Percentiles rank a stretch among this genome's conserved stretches.
Conservation (phyloP, 2,888 invertebrate genomes). For the Dryobotodes eremita region DNA sequence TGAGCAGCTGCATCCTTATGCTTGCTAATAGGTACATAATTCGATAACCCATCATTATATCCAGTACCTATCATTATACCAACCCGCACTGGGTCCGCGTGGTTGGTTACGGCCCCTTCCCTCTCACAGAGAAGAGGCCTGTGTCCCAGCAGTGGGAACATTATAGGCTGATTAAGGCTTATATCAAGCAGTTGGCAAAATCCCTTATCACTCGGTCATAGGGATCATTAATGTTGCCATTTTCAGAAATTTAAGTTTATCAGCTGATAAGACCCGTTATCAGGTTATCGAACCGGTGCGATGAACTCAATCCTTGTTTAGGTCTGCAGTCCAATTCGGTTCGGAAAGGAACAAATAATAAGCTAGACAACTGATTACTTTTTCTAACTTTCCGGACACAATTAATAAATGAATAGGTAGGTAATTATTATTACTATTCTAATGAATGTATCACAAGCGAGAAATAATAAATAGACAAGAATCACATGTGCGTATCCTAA, state of each 20-base stretch:
- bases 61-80: background rate
- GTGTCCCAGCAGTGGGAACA: background rate
- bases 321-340: background rate
- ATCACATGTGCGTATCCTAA: constrained; percentile 44
- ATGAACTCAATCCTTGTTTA: background rate
- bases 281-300: background rate
- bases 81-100: background rate
- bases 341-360: background rate
- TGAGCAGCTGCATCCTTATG: background rate
- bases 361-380: background rate
- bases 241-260: constrained; percentile 4
- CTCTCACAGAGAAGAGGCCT: background rate
- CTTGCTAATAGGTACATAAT: background rate
- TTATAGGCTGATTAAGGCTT: background rate
- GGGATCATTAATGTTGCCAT: background rate
- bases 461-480: constrained; percentile 18
- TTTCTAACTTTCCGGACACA: background rate
- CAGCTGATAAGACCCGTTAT: constrained; percentile 20
- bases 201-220: background rate
- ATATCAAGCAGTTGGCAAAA: background rate
- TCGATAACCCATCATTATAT: background rate
- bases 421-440: background rate
- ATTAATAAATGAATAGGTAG: background rate
- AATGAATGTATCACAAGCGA: background rate
- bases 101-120: background rate